Evolutionary conservation across 1,140 invertebrate species (phyloP), one percentile per base, ranked within the genome.

Genomic region (Penaeus indicus): DNA sequence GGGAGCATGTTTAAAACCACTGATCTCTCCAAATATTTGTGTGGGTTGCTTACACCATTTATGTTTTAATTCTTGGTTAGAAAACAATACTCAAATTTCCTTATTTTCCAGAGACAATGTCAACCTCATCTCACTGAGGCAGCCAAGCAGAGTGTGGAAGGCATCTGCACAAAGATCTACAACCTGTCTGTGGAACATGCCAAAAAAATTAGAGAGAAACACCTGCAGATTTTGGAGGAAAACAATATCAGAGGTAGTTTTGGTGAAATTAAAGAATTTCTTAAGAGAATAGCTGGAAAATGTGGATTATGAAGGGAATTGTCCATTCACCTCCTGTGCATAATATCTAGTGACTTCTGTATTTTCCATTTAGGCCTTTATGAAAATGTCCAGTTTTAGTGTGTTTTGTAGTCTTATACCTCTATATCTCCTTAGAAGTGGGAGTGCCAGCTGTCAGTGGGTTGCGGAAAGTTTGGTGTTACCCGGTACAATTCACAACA

Each of bases 121-220:
- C 97, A 99, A 92, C 97, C 98, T 4, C 98, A 99, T 93, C 93
- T 99, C 72, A 97, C 96, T 10, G 97, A 98, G 93, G 98, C 97
- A 16, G 98, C 98, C 0, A 98, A 98, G 93, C 94, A 94, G 42
- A 98, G 97, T 22, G 98, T 99, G 3, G 98, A 99, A 93, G 97
- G 97, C 5, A 98, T 99, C 91, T 99, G 98, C 93, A 93, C 96
- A 18, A 99, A 99, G 93, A 97, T 99, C 79, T 99, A 98, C 93
- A 96, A 97, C 92, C 93, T 98, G 42, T 98, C 98, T 0, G 95
- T 95, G 32, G 98, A 99, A 90, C 97, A 98, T 93, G 97, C 97
- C 1, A 95, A 96, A 85, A 99, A 98, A 93, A 96, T 99, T 38
- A 94, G 95, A 83, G 97, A 98, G 90, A 97, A 96, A 92, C 97